A percentile compares a stretch with the other conserved stretches of the same genome.
Conservation (phyloP, 2,888 invertebrate species). For the Acrobasis suavella region DNA sequence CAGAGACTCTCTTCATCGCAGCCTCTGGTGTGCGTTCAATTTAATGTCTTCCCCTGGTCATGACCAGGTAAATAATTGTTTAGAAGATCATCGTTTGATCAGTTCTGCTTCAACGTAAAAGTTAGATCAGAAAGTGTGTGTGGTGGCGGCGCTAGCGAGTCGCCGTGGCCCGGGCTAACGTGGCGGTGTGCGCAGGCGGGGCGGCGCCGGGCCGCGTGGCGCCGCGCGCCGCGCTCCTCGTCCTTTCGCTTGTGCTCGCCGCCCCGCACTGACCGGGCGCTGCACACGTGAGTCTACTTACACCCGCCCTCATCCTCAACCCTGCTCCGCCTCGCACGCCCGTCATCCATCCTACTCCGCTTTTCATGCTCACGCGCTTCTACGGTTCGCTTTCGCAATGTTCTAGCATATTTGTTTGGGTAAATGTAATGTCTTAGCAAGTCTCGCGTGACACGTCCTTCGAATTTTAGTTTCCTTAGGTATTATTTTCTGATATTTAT, state of each 20-base stretch:
- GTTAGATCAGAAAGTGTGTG: slow-evolving; percentile 33
- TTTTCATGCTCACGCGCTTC: slow-evolving; percentile 34
- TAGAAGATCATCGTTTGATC: background rate
- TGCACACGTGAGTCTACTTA: slow-evolving; percentile 70
- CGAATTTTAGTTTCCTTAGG: too few species aligned
- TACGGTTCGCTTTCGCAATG: slow-evolving; percentile 21
- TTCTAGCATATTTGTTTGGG: background rate
- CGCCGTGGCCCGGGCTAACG: slow-evolving; percentile 43
- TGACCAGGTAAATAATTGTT: background rate
- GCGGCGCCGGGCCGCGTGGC: slow-evolving; percentile 64
- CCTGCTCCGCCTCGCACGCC: slow-evolving; percentile 30
- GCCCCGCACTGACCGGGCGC: slow-evolving; percentile 77
- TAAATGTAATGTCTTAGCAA: too few species aligned
- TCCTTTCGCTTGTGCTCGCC: slow-evolving; percentile 68
- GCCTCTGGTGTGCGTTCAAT: too few species aligned
- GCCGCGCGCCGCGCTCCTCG: slow-evolving; percentile 65
- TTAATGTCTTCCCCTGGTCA: too few species aligned
- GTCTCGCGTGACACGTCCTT: too few species aligned
- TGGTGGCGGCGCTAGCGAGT: slow-evolving; percentile 31
- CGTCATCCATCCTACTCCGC: slow-evolving; percentile 32
- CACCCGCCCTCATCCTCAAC: slow-evolving; percentile 32
- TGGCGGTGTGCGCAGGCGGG: slow-evolving; percentile 72
- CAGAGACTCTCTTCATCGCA: too few species aligned
- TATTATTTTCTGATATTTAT: too few species aligned
- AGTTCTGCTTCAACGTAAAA: background rate